These are phyloP conservation scores for Caenorhabditis afra DNA, from an alignment of 2,888 invertebrate genomes.

Conservation along the genomic window DNA sequence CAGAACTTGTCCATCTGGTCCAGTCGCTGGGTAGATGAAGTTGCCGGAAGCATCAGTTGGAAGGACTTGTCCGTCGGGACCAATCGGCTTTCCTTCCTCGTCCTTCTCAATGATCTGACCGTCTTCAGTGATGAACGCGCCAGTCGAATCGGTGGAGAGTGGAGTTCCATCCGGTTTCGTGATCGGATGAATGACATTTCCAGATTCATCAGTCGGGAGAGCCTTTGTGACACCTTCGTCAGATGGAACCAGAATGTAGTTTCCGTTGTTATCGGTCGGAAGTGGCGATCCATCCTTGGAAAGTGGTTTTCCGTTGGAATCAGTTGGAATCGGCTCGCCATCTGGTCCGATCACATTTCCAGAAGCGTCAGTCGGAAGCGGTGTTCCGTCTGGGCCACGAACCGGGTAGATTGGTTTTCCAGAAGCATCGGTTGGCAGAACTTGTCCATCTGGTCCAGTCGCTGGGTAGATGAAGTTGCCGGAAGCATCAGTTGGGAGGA, in stretches of 20 bases:
- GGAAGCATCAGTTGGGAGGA: neutral
- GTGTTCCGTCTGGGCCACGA: constrained; percentile 26
- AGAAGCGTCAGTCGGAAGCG: constrained; percentile 64
- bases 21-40: constrained; percentile 50
- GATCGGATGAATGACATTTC: constrained; percentile 52
- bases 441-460: too few species aligned
- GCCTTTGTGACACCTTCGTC: constrained; percentile 24
- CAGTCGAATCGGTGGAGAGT: constrained; percentile 54
- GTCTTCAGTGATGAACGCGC: constrained; percentile 40
- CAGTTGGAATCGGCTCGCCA: constrained; percentile 48
- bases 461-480: too few species aligned
- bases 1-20: constrained; percentile 51
- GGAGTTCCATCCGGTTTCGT: constrained; percentile 53
- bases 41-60: constrained; percentile 60
- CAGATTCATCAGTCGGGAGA: constrained; percentile 53
- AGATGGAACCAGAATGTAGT: constrained; percentile 44
- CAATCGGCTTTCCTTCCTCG: constrained; percentile 65
- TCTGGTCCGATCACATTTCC: constrained; percentile 48
- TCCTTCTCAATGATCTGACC: constrained; percentile 56
- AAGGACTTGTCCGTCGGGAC: constrained; percentile 58
- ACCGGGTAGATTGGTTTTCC: constrained; percentile 27
- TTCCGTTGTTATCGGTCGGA: constrained; percentile 48
- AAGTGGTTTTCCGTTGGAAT: constrained; percentile 43
- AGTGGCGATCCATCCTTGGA: constrained; percentile 60
- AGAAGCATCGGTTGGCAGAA: too few species aligned